A percentile compares a stretch with the other conserved stretches of the same genome.
These are phyloP conservation scores for Drosophila suboccidentalis DNA, from an alignment of 2,888 invertebrate genomes.

Conservation along the genomic window DNA sequence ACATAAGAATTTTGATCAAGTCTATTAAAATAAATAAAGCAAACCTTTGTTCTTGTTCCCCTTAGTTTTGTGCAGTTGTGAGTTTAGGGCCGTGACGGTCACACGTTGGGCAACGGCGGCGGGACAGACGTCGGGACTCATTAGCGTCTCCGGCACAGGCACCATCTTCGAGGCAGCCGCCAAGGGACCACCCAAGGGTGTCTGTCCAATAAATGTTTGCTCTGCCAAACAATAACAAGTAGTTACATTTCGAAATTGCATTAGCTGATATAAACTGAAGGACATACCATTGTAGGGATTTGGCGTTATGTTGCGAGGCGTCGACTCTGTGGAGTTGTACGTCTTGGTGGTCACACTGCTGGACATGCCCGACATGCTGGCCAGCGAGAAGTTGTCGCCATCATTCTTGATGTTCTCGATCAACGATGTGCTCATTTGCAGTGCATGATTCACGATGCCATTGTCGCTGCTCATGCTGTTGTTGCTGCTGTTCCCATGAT, in stretches of 20 bases:
- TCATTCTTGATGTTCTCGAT: conserved; percentile 85
- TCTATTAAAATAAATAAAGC: neutral
- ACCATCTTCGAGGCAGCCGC: conserved; percentile 95
- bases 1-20: conserved; percentile 15
- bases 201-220: conserved; percentile 70
- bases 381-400: conserved; percentile 86
- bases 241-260: neutral
- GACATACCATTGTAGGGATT: conserved; percentile 84
- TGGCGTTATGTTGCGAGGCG: conserved; percentile 84
- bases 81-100: conserved; percentile 79
- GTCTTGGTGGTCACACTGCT: conserved; percentile 79
- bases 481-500: conserved; percentile 87
- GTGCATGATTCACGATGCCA: conserved; percentile 75
- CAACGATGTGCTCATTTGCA: conserved; percentile 85
- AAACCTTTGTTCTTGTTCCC: conserved; percentile 84
- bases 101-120: conserved; percentile 83
- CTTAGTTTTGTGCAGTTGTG: conserved; percentile 83
- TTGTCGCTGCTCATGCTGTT: conserved; percentile 78
- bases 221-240: conserved; percentile 54
- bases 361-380: conserved; percentile 68
- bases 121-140: conserved; percentile 90
- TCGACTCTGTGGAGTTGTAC: conserved; percentile 84
- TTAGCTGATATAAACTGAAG: neutral
- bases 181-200: conserved; percentile 86
- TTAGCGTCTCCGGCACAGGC: conserved; percentile 94